A percentile compares a stretch with the other conserved stretches of the same genome.
Conservation (phyloP, 1,140 invertebrate genomes). For the Drosophila sp. region DNA sequence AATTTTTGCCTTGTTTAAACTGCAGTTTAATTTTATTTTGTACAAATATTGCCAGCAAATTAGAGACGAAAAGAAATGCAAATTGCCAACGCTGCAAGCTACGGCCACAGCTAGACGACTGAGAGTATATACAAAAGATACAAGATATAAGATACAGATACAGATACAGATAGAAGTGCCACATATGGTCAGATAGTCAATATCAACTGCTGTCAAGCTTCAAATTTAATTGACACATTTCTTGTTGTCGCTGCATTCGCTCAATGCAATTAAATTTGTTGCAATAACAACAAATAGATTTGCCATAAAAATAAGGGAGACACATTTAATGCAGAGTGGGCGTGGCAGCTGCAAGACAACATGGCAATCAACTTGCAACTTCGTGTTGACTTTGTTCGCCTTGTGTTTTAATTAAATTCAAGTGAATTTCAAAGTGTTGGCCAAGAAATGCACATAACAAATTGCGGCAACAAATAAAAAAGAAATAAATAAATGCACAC, state of each 20-base stretch:
- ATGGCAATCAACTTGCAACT: neutral
- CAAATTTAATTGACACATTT: slow-evolving; percentile 83
- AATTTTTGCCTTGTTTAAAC: slow-evolving; percentile 84
- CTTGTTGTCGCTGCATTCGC: slow-evolving; percentile 30
- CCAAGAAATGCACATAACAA: slow-evolving; percentile 41
- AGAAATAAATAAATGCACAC: neutral
- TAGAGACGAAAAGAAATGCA: slow-evolving; percentile 67
- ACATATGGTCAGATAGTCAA: slow-evolving; percentile 43
- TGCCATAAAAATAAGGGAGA: slow-evolving; percentile 22
- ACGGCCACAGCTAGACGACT: neutral
- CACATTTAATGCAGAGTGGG: slow-evolving; percentile 13
- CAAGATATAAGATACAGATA: slow-evolving; percentile 15
- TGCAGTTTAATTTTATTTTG: slow-evolving; percentile 83
- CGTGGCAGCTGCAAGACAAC: neutral
- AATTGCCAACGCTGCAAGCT: slow-evolving; percentile 51
- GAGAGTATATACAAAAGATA: slow-evolving; percentile 10
- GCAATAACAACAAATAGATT: slow-evolving; percentile 17
- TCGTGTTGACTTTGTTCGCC: slow-evolving; percentile 46
- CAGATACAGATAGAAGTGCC: slow-evolving; percentile 24
- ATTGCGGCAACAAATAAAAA: neutral
- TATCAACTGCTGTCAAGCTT: slow-evolving; percentile 69
- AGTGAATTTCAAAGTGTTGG: slow-evolving; percentile 18
- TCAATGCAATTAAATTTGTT: slow-evolving; percentile 29
- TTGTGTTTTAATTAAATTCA: slow-evolving; percentile 65
- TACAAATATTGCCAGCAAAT: slow-evolving; percentile 79